A percentile compares a stretch with the other conserved stretches of the same genome.
Evolutionary conservation across 2,888 invertebrate species (phyloP).

Genomic region (Slavum lentiscoides): DNA sequence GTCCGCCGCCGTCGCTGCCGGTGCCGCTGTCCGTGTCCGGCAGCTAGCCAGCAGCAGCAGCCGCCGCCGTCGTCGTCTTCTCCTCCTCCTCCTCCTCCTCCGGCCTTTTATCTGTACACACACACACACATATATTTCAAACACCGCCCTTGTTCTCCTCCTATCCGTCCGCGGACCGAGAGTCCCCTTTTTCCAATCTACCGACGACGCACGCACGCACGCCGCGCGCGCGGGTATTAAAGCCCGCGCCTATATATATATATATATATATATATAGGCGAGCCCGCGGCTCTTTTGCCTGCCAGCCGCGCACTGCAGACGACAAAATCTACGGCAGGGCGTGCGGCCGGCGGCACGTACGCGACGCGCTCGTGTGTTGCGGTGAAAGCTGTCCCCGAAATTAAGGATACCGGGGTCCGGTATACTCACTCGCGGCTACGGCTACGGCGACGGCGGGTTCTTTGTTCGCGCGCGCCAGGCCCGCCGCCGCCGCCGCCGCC

Average conservation of each 20-base stretch:
- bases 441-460: conserved; percentile 21
- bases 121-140: background rate
- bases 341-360: background rate
- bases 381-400: conserved; percentile 48
- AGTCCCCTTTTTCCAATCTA: conserved; percentile 51
- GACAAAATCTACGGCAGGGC: conserved; percentile 18
- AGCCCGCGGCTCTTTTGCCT: conserved; percentile 46
- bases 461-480: conserved; percentile 33
- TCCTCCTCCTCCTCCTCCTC: conserved; percentile 3
- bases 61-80: background rate
- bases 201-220: conserved; percentile 34
- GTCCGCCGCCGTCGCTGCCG: conserved; percentile 33
- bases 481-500: background rate
- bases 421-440: background rate
- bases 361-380: background rate
- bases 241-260: too few relatives aligned
- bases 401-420: conserved; percentile 34
- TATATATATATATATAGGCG: too few relatives aligned
- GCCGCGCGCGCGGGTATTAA: conserved; percentile 5
- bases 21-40: conserved; percentile 48
- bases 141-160: conserved; percentile 20
- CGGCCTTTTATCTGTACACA: conserved; percentile 46
- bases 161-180: background rate
- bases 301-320: background rate
- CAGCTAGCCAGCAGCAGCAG: conserved; percentile 43